These are phyloP conservation scores for Drosophila athabasca DNA, from an alignment of 1,140 invertebrate species.

Conservation along the genomic window DNA sequence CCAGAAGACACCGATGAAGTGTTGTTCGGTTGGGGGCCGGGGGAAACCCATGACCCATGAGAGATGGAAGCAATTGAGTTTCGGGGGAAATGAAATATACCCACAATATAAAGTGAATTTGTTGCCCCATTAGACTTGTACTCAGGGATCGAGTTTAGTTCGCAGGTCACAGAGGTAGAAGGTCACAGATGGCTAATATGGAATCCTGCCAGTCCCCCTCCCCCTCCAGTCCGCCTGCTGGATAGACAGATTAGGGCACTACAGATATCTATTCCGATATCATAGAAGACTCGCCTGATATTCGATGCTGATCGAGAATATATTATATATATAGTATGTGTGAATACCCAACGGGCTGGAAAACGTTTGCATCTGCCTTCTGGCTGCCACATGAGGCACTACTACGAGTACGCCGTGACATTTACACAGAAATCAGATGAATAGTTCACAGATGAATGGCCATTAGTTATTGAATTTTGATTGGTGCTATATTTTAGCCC, in stretches of 20 bases:
- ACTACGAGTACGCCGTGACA: slow-evolving; percentile 19
- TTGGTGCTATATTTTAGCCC: slow-evolving; percentile 60
- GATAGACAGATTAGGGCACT: too few relatives aligned
- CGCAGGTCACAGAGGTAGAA: too few relatives aligned
- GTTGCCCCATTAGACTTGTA: neutral
- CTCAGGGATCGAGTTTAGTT: too few relatives aligned
- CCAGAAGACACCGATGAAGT: neutral
- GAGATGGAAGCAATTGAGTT: slow-evolving; percentile 24
- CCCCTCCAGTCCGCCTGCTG: too few relatives aligned
- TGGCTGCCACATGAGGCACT: neutral
- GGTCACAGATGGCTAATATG: too few relatives aligned
- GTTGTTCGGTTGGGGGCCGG: neutral
- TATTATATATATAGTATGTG: too few relatives aligned
- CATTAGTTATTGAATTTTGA: slow-evolving; percentile 69
- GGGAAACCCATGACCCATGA: slow-evolving; percentile 27
- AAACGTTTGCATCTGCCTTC: too few relatives aligned
- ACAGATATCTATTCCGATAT: too few relatives aligned
- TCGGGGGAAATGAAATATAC: neutral
- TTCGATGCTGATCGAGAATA: too few relatives aligned
- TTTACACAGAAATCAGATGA: slow-evolving; percentile 7
- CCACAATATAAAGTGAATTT: neutral
- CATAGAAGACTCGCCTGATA: too few relatives aligned
- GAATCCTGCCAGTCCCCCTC: too few relatives aligned
- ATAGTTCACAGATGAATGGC: slow-evolving; percentile 48
- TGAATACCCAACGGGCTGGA: too few relatives aligned